Evolutionary conservation across 2,113 vertebrate species (phyloP).

Genomic region (Forbesichthys papilliferus): DNA sequence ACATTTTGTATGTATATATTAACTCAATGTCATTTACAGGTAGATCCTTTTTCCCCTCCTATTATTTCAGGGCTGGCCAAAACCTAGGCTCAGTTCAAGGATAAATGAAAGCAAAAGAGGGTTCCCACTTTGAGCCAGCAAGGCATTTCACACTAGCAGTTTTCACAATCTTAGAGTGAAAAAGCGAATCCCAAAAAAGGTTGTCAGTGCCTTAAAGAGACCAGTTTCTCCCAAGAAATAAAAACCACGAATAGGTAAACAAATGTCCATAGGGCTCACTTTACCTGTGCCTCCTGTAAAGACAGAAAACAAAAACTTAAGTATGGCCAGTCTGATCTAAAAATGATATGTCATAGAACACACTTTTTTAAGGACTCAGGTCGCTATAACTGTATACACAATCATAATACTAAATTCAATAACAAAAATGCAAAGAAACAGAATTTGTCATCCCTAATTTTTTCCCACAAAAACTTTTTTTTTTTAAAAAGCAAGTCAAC

Average conservation of each 20-base stretch:
- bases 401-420: background rate
- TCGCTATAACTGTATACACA: too few relatives aligned
- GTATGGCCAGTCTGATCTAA: background rate
- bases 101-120: constrained; percentile 58
- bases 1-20: constrained; percentile 57
- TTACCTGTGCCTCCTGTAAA: constrained; percentile 68
- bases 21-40: constrained; percentile 67
- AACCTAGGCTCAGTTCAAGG: constrained; percentile 71
- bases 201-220: constrained; percentile 37
- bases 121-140: constrained; percentile 60
- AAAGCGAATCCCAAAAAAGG: constrained; percentile 26
- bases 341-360: background rate
- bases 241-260: constrained; percentile 29
- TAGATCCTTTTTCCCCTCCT: constrained; percentile 16
- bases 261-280: constrained; percentile 55
- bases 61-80: constrained; percentile 68
- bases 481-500: background rate
- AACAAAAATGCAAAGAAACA: background rate
- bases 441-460: background rate
- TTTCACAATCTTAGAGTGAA: constrained; percentile 39
- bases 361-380: background rate
- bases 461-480: background rate
- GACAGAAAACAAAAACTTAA: constrained; percentile 4
- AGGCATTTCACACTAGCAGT: constrained; percentile 57
- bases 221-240: constrained; percentile 38